Evolutionary conservation across 1,140 invertebrate genomes (phyloP), one percentile per base, ranked within the genome.

Genomic region (Dendrolimus kikuchii): DNA sequence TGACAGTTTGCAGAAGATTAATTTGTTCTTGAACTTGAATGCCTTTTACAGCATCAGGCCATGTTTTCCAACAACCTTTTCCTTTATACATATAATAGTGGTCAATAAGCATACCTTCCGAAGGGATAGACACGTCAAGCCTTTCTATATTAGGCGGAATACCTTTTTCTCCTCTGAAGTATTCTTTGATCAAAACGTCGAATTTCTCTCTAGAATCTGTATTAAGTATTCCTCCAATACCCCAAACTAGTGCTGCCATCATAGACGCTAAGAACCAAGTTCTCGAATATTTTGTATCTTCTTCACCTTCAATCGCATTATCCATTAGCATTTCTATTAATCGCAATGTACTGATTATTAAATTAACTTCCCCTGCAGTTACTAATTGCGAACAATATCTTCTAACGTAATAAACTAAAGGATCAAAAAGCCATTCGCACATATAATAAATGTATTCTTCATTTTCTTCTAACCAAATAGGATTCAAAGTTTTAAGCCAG

Each of bases 211-310:
- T 88, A 0, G 95, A 95, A n/a, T 92, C 86, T 4, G 84, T 83
- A 77, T 95, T 92, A 44, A 95, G 82, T 44, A 94, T 92, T 5
- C 93, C 95, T 1, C 92, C 96, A 38, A 96, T 73, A 6, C 95
- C 95, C 96, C 96, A 98, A 5, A 93, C 89, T 36, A 94, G 67
- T 0, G 92, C 89, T 67, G 92, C 92, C 60, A 97, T 89, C 71
- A 96, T 92, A 0, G 94, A 90, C 2, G 94, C 95, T 69, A 94
- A 90, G 51, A 95, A 88, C 92, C 95, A 95, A 10, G 84, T 88
- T 39, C 87, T 70, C 0, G 92, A 67, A 74, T 92, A 91, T 63
- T 90, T 91, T n/a, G 88, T 88, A 64, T 93, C 92, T 55, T 92
- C 90, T 70, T 92, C 89, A 5, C 89, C 88, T 55, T 90, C 88